These are phyloP conservation scores for Zoanthus gigantus DNA, from an alignment of 92 coral and sea anemone genomes.

Conservation along the genomic window DNA sequence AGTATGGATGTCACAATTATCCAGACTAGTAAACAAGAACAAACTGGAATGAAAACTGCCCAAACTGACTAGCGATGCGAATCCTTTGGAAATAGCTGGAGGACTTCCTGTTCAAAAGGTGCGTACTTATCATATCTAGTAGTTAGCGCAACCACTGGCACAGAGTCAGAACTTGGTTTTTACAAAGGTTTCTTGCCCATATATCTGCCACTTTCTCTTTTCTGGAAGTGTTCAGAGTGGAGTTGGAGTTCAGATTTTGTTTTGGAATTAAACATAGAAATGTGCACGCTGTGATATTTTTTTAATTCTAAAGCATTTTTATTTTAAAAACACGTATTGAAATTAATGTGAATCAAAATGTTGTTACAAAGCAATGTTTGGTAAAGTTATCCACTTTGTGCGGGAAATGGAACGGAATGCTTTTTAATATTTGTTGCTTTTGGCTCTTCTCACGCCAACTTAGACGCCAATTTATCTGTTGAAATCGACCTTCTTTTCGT, in stretches of 20 bases:
- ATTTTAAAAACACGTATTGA: background rate
- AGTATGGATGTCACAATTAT: background rate
- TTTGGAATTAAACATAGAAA: background rate
- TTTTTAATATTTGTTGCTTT: background rate
- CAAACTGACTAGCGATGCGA: slow-evolving; percentile 23
- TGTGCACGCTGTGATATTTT: background rate
- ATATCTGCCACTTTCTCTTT: background rate
- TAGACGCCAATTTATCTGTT: background rate
- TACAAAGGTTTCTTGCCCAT: too few species aligned
- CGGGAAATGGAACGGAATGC: background rate
- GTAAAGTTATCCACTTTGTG: background rate
- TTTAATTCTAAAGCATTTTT: background rate
- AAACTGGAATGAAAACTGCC: background rate
- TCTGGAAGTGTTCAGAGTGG: background rate
- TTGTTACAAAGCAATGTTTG: background rate
- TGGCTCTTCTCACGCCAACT: background rate
- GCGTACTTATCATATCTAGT: background rate
- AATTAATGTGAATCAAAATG: background rate
- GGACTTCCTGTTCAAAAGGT: slow-evolving; percentile 14
- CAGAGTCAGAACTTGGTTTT: too few species aligned
- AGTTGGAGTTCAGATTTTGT: background rate
- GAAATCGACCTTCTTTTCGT: too few species aligned
- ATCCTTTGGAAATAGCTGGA: background rate
- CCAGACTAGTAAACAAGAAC: background rate
- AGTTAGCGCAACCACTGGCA: too few species aligned